Conservation (phyloP, 2,797 vertebrate species). For the Enteromius fasciolatus region DNA sequence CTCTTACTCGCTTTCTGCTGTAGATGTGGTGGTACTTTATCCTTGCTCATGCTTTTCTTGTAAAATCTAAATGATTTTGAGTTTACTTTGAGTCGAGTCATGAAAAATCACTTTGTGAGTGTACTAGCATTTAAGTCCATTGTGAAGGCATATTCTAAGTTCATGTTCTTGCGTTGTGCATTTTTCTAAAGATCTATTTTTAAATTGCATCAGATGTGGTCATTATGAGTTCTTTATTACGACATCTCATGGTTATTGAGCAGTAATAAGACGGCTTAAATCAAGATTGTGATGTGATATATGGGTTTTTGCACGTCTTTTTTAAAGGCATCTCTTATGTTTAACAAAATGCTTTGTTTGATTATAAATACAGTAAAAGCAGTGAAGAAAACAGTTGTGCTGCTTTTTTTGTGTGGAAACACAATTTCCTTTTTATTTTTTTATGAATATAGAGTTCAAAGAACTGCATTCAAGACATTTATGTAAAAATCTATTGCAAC, state of each 20-base stretch:
- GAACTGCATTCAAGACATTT: not conserved
- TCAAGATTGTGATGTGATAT: not conserved
- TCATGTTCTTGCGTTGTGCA: not conserved
- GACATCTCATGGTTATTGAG: not conserved
- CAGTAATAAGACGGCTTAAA: not conserved
- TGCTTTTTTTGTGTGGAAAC: not conserved
- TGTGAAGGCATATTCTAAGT: not conserved
- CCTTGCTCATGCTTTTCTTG: not conserved
- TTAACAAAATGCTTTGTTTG: not conserved
- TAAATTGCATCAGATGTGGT: not conserved
- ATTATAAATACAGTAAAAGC: not conserved
- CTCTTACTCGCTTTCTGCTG: slow-evolving; percentile 41
- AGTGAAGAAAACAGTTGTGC: not conserved
- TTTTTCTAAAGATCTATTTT: not conserved
- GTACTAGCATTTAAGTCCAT: not conserved
- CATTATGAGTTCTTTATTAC: not conserved
- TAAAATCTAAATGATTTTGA: not conserved
- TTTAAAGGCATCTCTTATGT: slow-evolving; percentile 1
- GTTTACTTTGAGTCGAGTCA: not conserved
- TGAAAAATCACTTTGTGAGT: not conserved
- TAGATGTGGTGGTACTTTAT: not conserved
- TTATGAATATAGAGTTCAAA: not conserved
- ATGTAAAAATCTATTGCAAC: not conserved
- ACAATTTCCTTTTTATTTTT: not conserved
- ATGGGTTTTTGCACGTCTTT: not conserved